phyloP scores from a whole-genome alignment of 2,888 invertebrate genomes.

The Athalia cordata region DNA sequence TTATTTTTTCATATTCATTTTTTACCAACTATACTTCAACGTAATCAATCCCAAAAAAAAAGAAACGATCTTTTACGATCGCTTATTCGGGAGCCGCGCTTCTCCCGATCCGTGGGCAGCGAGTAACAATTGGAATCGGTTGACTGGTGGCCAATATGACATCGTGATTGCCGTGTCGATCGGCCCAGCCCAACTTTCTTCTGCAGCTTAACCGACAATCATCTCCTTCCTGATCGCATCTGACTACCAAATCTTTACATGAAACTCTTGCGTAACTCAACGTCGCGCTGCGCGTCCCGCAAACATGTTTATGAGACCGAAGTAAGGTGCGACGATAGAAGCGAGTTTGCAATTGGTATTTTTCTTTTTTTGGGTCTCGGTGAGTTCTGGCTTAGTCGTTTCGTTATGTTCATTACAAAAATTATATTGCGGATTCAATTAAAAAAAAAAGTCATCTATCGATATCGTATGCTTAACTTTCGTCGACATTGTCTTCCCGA shows the following conservation, averaged over 20 bases:
- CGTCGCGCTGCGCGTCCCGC: slow-evolving; percentile 4
- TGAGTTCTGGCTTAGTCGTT: too few species aligned
- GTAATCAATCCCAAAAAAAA: too few species aligned
- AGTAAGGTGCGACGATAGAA: neutral
- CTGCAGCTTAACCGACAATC: slow-evolving; percentile 43
- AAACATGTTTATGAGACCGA: neutral
- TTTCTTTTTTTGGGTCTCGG: too few species aligned
- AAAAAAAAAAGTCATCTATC: too few species aligned
- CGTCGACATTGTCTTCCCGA: too few species aligned
- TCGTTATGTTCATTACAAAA: too few species aligned
- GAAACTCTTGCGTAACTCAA: slow-evolving; percentile 47
- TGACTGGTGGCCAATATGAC: slow-evolving; percentile 50
- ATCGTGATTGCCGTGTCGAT: slow-evolving; percentile 10
- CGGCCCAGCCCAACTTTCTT: slow-evolving; percentile 54
- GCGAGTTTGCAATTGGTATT: too few species aligned
- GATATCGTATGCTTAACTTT: too few species aligned
- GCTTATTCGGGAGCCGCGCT: slow-evolving; percentile 10
- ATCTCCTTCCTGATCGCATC: slow-evolving; percentile 45
- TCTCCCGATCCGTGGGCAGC: slow-evolving; percentile 43
- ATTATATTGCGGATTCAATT: too few species aligned
- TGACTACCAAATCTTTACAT: slow-evolving; percentile 52
- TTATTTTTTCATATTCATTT: too few species aligned
- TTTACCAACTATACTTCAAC: too few species aligned
- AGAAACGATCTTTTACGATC: too few species aligned
- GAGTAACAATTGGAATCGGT: slow-evolving; percentile 46